Evolutionary conservation across 1,140 invertebrate species (phyloP).

Genomic region (Brachionus koreanus): DNA sequence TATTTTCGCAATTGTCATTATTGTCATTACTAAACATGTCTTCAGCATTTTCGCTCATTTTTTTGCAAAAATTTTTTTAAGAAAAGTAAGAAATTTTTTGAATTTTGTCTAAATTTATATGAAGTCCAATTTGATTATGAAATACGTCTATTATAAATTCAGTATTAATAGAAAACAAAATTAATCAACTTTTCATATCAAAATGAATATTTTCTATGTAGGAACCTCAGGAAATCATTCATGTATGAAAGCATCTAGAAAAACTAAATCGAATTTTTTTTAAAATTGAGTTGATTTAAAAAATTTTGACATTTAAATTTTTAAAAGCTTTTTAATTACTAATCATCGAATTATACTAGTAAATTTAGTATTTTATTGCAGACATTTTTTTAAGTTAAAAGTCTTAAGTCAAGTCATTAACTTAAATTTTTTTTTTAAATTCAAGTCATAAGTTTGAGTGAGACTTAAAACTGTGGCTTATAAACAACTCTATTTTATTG

Average conservation of each 20-base stretch:
- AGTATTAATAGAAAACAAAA: neutral
- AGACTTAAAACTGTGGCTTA: no score
- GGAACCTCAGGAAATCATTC: neutral
- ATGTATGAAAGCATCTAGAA: neutral
- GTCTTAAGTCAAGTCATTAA: no score
- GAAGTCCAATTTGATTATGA: neutral
- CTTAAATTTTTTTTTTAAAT: no score
- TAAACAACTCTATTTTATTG: no score
- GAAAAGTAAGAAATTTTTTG: neutral
- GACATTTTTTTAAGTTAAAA: no score
- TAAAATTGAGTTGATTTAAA: neutral
- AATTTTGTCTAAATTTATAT: neutral
- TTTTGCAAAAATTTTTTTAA: neutral
- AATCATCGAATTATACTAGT: neutral
- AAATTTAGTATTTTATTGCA: no score
- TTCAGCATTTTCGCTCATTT: neutral
- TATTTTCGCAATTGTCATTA: conserved; percentile 3
- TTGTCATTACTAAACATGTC: neutral
- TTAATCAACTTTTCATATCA: neutral
- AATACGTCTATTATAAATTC: neutral
- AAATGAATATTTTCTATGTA: neutral
- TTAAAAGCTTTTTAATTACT: neutral
- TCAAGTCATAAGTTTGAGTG: no score
- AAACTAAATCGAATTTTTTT: neutral
- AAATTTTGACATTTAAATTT: neutral